Evolutionary conservation across 2,113 vertebrate species (phyloP).

Genomic region (Microtus oregoni): DNA sequence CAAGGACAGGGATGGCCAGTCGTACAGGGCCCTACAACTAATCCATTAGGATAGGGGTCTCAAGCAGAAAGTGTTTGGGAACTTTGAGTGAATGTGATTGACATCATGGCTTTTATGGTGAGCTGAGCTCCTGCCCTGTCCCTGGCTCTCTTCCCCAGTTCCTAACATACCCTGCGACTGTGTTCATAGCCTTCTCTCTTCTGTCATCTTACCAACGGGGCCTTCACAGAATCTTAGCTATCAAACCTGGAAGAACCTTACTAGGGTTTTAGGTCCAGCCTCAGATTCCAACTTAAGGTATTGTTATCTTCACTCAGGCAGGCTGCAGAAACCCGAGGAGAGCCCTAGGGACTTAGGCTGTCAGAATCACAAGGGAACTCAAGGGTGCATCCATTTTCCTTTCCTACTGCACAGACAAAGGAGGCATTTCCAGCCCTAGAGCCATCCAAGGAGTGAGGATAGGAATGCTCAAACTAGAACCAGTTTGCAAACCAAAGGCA

Average conservation of each 20-base stretch:
- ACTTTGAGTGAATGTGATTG: not conserved
- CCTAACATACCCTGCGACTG: not conserved
- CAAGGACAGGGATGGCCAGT: not conserved
- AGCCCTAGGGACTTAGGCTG: not conserved
- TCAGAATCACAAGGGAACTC: not conserved
- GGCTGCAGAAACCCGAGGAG: not conserved
- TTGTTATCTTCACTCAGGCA: not conserved
- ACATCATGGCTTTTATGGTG: rapidly evolving
- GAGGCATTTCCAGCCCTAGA: not conserved
- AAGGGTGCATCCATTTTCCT: not conserved
- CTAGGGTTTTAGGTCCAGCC: not conserved
- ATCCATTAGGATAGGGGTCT: not conserved
- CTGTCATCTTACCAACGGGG: no score
- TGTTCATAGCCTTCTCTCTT: not conserved
- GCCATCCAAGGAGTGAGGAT: not conserved
- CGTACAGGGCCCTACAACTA: not conserved
- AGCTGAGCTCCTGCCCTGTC: not conserved
- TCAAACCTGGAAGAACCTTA: not conserved
- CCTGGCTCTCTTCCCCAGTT: not conserved
- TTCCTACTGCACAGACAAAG: not conserved
- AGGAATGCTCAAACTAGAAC: not conserved
- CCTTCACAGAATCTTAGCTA: not conserved
- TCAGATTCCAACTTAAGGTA: not conserved
- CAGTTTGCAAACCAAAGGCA: not conserved
- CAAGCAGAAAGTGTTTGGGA: not conserved